These are phyloP conservation scores for Salpingus planirostris DNA, from an alignment of 2,888 invertebrate genomes.

Conservation along the genomic window DNA sequence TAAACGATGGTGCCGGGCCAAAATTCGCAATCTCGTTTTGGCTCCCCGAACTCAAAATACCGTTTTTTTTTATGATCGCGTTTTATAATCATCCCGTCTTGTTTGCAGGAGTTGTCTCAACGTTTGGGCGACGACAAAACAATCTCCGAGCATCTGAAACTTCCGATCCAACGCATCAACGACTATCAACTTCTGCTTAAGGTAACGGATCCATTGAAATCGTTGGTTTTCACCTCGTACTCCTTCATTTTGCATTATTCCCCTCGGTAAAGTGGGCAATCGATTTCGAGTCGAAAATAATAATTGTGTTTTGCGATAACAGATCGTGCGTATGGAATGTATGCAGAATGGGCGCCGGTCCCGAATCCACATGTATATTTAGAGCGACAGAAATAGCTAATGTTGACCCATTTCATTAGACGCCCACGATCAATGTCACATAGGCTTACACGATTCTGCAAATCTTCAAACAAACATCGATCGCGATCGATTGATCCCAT, in stretches of 20 bases:
- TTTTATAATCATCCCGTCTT: constrained; percentile 12
- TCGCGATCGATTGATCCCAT: too few species aligned
- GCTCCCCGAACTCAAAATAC: too few species aligned
- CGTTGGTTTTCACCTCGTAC: too few species aligned
- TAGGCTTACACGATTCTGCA: constrained; percentile 6
- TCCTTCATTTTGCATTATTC: constrained; percentile 1
- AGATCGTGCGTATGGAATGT: constrained; percentile 10
- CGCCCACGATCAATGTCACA: constrained; percentile 26
- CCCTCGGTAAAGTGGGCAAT: too few species aligned
- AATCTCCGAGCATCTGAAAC: constrained; percentile 82
- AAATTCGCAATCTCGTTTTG: too few species aligned
- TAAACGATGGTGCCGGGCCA: too few species aligned
- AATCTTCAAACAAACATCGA: constrained; percentile 4
- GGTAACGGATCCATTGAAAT: too few species aligned
- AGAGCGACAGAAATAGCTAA: constrained; percentile 28
- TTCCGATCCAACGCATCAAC: constrained; percentile 91
- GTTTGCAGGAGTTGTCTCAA: constrained; percentile 69
- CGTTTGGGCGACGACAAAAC: constrained; percentile 82
- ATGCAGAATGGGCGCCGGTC: constrained; percentile 18
- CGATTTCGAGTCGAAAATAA: too few species aligned
- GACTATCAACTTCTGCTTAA: constrained; percentile 91
- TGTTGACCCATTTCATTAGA: constrained; percentile 30
- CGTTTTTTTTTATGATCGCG: too few species aligned
- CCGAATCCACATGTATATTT: constrained; percentile 16
- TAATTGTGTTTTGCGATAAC: background rate